Base-by-base conservation (phyloP, 2,797 vertebrate genomes). In the Hemitrygon akajei region DNA sequence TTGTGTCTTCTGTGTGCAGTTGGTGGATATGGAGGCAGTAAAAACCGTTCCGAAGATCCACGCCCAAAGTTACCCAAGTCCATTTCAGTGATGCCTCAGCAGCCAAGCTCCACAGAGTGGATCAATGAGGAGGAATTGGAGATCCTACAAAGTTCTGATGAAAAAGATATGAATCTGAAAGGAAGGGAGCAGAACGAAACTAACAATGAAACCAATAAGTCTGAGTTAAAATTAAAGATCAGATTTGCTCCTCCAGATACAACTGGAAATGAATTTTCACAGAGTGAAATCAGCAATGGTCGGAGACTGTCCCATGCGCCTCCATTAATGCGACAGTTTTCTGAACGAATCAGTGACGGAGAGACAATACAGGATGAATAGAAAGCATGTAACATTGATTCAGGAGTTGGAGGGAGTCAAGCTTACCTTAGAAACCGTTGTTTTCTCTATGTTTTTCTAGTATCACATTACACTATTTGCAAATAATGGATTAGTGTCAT, bases 11-110 rank as follows among this genome's bases (percentile, higher is more conserved):
- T 76, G 56, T 93, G 37, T 93, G 34, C 71, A 93, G 91, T 93
- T 93, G 91, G 91, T 7, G 91, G 91, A 93, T 93, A 93, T 7
- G 71, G 71, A 73, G 91, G 91, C 40, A 56, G 3, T 58, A 76
- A 89, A 89, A 89, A 76, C 14, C 47, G 76, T 56, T 14, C 91
- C 7, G 69, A 18, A 11, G 14, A 75, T 0, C 37, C 75, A 75
- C 63, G 20, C 63, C 69, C 91, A 75, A 73, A 58, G 71, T n/a
- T 93, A 58, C 37, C 91, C 71, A 93, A 76, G 91, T 93, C 91
- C 71, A 30, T 75, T 71, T 93, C 91, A 56, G 91, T 75, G 30
- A 93, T 71, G 0, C 91, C 37, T 16, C 71, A 76, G 71, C 91
- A 93, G 27, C 91, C 71, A 12, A 75, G 73, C 91, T 75, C 9